Base-by-base conservation (phyloP, 92 coral and sea anemone genomes). In the Chrysogorgia sp. region DNA sequence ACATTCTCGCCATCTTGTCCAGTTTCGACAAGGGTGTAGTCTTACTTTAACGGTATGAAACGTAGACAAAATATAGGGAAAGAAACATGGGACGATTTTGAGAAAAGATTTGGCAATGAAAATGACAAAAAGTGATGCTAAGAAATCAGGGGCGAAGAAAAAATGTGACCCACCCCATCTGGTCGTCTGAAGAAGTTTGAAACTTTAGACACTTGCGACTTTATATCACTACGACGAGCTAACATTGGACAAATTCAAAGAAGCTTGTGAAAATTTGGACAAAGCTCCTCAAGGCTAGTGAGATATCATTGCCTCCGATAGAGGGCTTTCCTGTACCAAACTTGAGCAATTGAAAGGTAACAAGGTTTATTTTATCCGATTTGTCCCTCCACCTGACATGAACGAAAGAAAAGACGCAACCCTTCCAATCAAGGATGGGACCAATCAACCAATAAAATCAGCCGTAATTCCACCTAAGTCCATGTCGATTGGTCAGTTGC, bases 291-390 rank as follows among this genome's bases (percentile, higher is more conserved):
- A 62, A 24, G 88, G 88, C 22, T 78, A 87, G 9, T 83, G 91
- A 35, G 88, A 88, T 48, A 71, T 85, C 52, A 25, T 82, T 9
- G 87, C 87, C 30, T 82, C 89, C 15, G 87, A 89, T 37, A 65
- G 87, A 52, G 92, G 67, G 17, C 90, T 87, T 8, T 89, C 90
- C 24, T 77, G 92, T 61, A 19, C 85, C 10, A 85, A 76, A 47
- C 77, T 88, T 21, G 81, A 84, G 53, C 92, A 88, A 45, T 67
- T 88, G 4, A 85, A 88, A 32, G 84, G 75, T 8, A 60, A 80
- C 50, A 80, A 81, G 50, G 87, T 82, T 1, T 55, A 47, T 33
- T 77, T 58, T 30, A 71, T 87, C 43, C 40, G 70, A 29, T 63
- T 63, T 63, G 10, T 24, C 22, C 48, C 40, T 30, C 45, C 45